Evolutionary conservation across 92 coral and sea anemone species (phyloP), one percentile per base, ranked within the genome.

Genomic region (Palythoa caribaeorum): DNA sequence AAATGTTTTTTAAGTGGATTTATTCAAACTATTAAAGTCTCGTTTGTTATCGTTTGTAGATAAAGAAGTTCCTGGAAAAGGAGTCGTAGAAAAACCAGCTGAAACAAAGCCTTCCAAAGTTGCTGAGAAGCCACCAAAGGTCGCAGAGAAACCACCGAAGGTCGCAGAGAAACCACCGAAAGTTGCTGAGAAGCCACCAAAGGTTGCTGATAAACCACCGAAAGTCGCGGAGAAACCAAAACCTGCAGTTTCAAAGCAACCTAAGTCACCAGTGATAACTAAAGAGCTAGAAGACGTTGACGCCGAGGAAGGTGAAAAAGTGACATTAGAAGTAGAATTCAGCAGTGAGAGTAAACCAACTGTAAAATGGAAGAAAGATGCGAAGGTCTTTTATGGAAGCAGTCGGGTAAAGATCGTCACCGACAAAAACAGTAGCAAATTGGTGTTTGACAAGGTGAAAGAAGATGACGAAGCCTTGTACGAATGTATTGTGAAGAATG

Each of bases 401-500:
- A 73, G 71, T 72, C 71, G 90, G 53, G 69, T 63, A 19, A 92
- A 63, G 87, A 55, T 84, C 75, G 44, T 85, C 50, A 85, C 87
- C 70, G 84, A 71, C 53, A 74, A 81, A 44, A 88, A 50, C 15
- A 84, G 85, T 47, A 83, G 84, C 5, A 52, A 85, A 60, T 73
- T 97, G 79, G 91, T 93, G 40, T 92, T 97, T 85, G 76, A 68
- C 57, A 86, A 88, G 12, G 93, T 94, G 36, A 78, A 88, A 40
- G 84, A 83, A 28, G 91, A 87, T 6, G 99, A 97, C 77, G 96
- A 94, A 88, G 99, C 98, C 69, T 90, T 92, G 71, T 97, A 95
- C 88, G 94, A 92, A 85, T 97, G 99, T 85, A 86, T 94, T 59
- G 96, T 96, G 62, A 96, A 91, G 83, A 97, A 84, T 68, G 94